Evolutionary conservation across 2,113 vertebrate species (phyloP).

Genomic region (Craseonycteris thonglongyai): DNA sequence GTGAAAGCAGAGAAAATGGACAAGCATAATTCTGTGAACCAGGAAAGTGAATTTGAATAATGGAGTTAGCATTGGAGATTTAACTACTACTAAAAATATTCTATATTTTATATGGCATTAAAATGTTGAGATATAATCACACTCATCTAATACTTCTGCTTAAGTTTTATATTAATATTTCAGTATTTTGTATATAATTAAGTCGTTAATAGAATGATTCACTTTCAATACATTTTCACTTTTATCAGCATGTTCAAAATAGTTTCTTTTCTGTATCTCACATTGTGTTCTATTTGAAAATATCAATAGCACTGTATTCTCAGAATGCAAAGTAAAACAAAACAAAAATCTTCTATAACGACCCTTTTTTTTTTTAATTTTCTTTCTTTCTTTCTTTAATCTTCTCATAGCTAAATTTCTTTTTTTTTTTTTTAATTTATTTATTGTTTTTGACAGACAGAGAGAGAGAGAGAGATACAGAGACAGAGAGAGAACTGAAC

Average conservation of each 20-base stretch:
- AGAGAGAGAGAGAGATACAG: no score
- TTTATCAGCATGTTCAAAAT: background rate
- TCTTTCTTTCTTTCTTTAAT: no score
- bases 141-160: background rate
- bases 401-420: background rate
- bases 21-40: background rate
- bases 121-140: background rate
- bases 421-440: no score
- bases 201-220: background rate
- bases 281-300: background rate
- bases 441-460: no score
- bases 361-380: no score
- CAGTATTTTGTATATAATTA: background rate
- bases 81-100: background rate
- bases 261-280: background rate
- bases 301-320: background rate
- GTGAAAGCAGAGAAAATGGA: background rate
- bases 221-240: background rate
- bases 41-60: background rate
- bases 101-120: background rate
- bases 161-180: background rate
- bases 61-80: background rate
- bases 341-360: background rate
- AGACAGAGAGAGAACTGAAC: no score
- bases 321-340: background rate